These are phyloP conservation scores for Takifugu flavidus DNA, from an alignment of 2,113 vertebrate species.

Conservation along the genomic window DNA sequence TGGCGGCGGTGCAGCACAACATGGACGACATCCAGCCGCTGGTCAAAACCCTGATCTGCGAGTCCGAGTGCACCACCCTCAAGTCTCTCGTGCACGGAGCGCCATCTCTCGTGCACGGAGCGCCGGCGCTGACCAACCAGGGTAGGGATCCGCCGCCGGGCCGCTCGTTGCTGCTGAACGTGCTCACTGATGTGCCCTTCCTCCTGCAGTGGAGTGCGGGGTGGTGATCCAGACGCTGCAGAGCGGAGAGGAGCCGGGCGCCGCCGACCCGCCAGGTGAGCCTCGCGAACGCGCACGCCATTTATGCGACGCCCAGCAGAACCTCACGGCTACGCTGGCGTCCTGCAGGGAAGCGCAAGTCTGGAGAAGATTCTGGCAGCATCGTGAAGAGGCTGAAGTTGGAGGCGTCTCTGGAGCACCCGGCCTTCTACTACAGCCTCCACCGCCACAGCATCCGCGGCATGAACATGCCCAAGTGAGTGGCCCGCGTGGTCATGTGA, in stretches of 20 bases:
- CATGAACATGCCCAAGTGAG: conserved; percentile 98
- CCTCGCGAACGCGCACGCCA: too few species aligned
- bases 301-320: too few species aligned
- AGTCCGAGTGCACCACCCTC: conserved; percentile 87
- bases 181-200: conserved; percentile 11
- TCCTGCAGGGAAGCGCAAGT: conserved; percentile 87
- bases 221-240: conserved; percentile 84
- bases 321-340: too few species aligned
- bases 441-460: conserved; percentile 95
- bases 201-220: conserved; percentile 84
- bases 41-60: conserved; percentile 87
- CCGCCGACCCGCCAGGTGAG: conserved; percentile 68
- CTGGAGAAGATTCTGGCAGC: conserved; percentile 68
- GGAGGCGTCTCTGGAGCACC: conserved; percentile 82
- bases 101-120: conserved; percentile 64
- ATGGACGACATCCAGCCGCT: conserved; percentile 89
- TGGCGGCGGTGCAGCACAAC: conserved; percentile 81
- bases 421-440: conserved; percentile 95
- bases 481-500: neutral
- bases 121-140: conserved; percentile 78
- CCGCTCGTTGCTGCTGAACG: neutral
- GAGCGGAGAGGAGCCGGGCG: conserved; percentile 63
- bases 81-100: conserved; percentile 75
- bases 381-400: conserved; percentile 81
- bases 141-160: conserved; percentile 58